A percentile compares a stretch with the other conserved stretches of the same genome.
Evolutionary conservation across 1,140 invertebrate species (phyloP).

Genomic region (Sitodiplosis mosellana): DNA sequence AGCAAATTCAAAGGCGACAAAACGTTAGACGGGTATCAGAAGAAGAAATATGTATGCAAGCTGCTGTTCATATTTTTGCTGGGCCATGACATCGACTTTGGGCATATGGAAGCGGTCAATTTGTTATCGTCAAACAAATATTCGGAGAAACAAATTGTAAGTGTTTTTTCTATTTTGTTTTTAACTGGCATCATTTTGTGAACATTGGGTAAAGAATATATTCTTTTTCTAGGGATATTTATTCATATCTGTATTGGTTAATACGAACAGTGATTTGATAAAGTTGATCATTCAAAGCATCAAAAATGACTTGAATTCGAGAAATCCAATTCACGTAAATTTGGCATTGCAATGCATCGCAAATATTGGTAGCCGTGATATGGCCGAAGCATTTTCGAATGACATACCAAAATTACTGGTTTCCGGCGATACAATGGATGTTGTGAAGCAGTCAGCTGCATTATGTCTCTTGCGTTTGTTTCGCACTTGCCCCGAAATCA

Average conservation of each 20-base stretch:
- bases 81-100: constrained; percentile 99
- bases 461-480: constrained; percentile 86
- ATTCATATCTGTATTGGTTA: constrained; percentile 98
- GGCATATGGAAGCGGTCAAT: constrained; percentile 99
- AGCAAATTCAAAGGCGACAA: constrained; percentile 99
- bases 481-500: constrained; percentile 83
- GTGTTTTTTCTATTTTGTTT: too few relatives aligned
- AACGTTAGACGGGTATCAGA: constrained; percentile 98
- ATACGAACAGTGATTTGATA: constrained; percentile 97
- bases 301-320: constrained; percentile 92
- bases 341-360: constrained; percentile 99
- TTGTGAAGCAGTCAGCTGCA: constrained; percentile 98
- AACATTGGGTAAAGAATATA: constrained; percentile 7
- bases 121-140: constrained; percentile 99
- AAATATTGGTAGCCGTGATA: constrained; percentile 98
- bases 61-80: constrained; percentile 97
- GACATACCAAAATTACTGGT: constrained; percentile 97
- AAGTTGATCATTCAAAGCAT: constrained; percentile 98
- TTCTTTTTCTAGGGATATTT: constrained; percentile 72
- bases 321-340: constrained; percentile 97
- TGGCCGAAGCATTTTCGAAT: constrained; percentile 96
- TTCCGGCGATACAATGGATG: constrained; percentile 97
- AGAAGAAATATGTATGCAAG: constrained; percentile 99
- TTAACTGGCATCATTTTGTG: too few relatives aligned
- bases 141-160: constrained; percentile 99